A percentile compares a stretch with the other conserved stretches of the same genome.
Conservation (phyloP, 1,140 invertebrate species). For the Drosophila novamexicana region DNA sequence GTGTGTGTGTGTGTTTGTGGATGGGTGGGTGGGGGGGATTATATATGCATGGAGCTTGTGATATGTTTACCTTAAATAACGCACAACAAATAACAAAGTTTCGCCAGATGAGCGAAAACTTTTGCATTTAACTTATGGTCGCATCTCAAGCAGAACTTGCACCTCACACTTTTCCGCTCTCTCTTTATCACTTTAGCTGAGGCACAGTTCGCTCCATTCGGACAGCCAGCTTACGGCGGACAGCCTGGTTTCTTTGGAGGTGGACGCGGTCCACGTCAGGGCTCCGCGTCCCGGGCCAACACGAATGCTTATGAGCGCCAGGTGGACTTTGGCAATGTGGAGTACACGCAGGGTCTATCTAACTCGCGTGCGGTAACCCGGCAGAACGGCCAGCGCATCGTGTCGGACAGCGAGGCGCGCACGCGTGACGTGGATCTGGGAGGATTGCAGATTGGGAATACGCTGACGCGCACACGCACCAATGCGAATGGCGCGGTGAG, state of each 20-base stretch:
- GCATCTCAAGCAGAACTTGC: neutral
- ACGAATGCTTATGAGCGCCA: conserved; percentile 70
- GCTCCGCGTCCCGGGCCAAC: conserved; percentile 69
- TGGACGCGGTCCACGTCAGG: conserved; percentile 31
- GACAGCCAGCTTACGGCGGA: conserved; percentile 3
- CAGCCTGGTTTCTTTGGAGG: conserved; percentile 6
- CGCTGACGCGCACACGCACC: conserved; percentile 65
- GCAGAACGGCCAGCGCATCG: conserved; percentile 63
- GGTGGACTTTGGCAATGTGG: conserved; percentile 72
- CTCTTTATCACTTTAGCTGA: conserved; percentile 3
- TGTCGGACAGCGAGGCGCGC: conserved; percentile 65
- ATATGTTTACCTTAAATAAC: conserved; percentile 63
- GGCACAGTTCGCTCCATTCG: conserved; percentile 41
- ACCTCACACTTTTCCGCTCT: neutral
- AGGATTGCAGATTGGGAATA: conserved; percentile 71
- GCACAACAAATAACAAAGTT: conserved; percentile 48
- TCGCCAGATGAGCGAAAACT: conserved; percentile 35
- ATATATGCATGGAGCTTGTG: conserved; percentile 56
- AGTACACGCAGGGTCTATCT: conserved; percentile 58
- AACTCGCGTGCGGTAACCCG: conserved; percentile 72
- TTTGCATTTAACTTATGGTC: conserved; percentile 35
- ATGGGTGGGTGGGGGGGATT: conserved; percentile 31
- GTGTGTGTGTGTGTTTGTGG: neutral
- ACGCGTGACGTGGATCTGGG: conserved; percentile 65
- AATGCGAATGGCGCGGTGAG: conserved; percentile 63